phyloP scores from a whole-genome alignment of 1,140 invertebrate species.

The Ceratosolen fusciceps region DNA sequence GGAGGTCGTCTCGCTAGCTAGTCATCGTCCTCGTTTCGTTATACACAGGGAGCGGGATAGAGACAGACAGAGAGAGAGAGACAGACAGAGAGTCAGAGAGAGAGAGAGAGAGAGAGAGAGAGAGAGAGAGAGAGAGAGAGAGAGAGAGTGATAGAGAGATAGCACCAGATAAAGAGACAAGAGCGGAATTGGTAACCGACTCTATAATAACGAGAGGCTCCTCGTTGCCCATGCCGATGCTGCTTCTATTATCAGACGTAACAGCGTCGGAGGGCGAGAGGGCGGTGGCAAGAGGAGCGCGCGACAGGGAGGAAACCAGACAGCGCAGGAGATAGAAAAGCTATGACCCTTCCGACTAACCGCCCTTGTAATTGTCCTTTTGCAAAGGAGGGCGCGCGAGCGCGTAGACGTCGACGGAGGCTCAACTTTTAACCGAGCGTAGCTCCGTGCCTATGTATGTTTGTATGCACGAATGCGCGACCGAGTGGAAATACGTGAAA shows the following conservation, averaged over 20 bases:
- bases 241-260: slow-evolving; percentile 37
- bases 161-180: slow-evolving; percentile 19
- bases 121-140: not conserved
- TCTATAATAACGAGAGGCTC: slow-evolving; percentile 26
- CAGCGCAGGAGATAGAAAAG: not conserved
- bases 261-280: too few species aligned
- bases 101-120: slow-evolving; percentile 7
- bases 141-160: slow-evolving; percentile 23
- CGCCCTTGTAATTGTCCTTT: slow-evolving; percentile 41
- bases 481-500: not conserved
- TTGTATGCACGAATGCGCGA: not conserved
- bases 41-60: not conserved
- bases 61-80: not conserved
- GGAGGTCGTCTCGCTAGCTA: not conserved
- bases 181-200: slow-evolving; percentile 40
- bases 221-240: slow-evolving; percentile 1
- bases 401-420: not conserved
- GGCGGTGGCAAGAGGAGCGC: not conserved
- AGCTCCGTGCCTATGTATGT: not conserved
- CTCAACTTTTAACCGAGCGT: slow-evolving; percentile 7
- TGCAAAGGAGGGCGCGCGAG: slow-evolving; percentile 7
- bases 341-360: not conserved
- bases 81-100: too few species aligned
- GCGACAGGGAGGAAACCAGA: not conserved
- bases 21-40: not conserved